Evolutionary conservation across 2,888 invertebrate species (phyloP).

Genomic region (Chironomus riparius): DNA sequence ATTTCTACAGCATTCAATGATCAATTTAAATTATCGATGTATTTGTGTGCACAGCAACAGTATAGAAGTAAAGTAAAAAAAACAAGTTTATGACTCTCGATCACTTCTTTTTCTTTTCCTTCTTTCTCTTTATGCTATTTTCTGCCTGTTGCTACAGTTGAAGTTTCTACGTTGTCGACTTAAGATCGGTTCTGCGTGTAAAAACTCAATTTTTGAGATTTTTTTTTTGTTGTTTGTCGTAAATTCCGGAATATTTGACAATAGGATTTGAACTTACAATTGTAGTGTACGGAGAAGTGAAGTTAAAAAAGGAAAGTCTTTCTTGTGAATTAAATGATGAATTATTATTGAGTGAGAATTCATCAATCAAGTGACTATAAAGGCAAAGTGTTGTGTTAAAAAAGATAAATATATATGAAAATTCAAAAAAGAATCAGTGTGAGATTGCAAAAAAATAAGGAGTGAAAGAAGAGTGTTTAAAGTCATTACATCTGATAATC

Average conservation of each 20-base stretch:
- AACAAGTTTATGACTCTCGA: constrained; percentile 12
- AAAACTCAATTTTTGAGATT: no score
- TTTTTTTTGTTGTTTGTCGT: background rate
- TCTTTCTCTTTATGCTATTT: background rate
- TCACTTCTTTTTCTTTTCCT: background rate
- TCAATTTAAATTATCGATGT: background rate
- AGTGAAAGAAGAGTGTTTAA: background rate
- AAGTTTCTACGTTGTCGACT: constrained; percentile 1
- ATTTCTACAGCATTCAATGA: constrained; percentile 4
- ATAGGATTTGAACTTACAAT: no score
- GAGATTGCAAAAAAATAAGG: no score
- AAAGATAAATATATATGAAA: no score
- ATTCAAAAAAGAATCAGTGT: no score
- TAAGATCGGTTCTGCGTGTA: constrained; percentile 4
- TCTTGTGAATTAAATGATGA: no score
- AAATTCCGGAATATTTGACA: background rate
- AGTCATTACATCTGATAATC: background rate
- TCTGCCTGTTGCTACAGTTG: background rate
- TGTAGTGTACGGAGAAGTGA: no score
- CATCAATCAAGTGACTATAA: no score
- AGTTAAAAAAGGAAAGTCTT: background rate
- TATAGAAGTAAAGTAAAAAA: background rate
- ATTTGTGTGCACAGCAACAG: background rate
- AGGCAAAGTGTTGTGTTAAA: no score
- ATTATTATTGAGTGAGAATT: no score